Percentiles rank a stretch among this genome's conserved stretches.
These are phyloP conservation scores for Sinodicranocentrus sp. DNA, from an alignment of 2,888 invertebrate species.

Conservation along the genomic window DNA sequence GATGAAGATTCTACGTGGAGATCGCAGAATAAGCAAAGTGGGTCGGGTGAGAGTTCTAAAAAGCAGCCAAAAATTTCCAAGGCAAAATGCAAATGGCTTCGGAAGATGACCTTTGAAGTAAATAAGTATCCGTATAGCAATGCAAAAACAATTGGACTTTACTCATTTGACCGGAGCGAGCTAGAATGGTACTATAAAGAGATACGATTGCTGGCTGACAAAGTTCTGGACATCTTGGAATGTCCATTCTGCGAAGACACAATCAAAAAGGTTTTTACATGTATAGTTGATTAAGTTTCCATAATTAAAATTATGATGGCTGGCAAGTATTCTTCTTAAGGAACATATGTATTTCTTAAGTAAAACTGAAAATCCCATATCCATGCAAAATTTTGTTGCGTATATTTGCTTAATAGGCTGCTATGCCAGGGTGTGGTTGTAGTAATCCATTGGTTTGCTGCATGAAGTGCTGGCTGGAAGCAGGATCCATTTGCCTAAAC, in stretches of 20 bases:
- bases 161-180: conserved; percentile 31
- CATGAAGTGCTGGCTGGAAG: conserved; percentile 38
- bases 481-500: conserved; percentile 27
- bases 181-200: conserved; percentile 57
- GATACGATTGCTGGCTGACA: conserved; percentile 43
- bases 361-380: no score
- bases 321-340: not conserved
- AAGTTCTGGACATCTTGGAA: conserved; percentile 49
- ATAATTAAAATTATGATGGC: no score
- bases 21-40: no score
- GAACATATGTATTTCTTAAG: no score
- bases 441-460: conserved; percentile 51
- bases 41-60: not conserved
- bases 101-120: conserved; percentile 42
- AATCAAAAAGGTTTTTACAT: conserved; percentile 31
- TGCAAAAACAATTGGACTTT: conserved; percentile 31
- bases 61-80: conserved; percentile 44
- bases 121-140: conserved; percentile 56
- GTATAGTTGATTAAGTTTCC: not conserved
- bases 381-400: no score
- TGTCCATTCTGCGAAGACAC: conserved; percentile 55
- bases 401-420: conserved; percentile 40
- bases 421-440: conserved; percentile 59
- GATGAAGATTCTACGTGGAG: no score
- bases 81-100: conserved; percentile 36